Evolutionary conservation across 2,888 invertebrate genomes (phyloP).

Genomic region (Andrena praecox): DNA sequence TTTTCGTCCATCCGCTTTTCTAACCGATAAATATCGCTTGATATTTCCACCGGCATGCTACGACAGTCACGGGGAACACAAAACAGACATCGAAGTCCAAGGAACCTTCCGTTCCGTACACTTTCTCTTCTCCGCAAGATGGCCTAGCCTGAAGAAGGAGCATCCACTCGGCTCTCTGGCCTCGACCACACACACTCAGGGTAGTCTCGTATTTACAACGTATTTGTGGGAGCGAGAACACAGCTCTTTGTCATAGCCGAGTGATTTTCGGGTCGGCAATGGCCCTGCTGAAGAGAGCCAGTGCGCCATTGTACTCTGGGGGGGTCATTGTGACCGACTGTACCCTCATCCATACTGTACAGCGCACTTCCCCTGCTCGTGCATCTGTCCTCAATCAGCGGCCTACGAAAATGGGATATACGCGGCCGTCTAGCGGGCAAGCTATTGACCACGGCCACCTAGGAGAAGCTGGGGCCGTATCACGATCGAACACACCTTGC

Average conservation of each 20-base stretch:
- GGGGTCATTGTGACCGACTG: conserved; percentile 80
- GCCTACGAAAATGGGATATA: conserved; percentile 82
- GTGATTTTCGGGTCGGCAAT: conserved; percentile 78
- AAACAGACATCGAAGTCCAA: no score
- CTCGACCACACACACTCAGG: conserved; percentile 26
- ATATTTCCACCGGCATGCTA: background rate
- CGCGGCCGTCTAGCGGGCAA: conserved; percentile 71
- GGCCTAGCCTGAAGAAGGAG: background rate
- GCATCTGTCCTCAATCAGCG: conserved; percentile 85
- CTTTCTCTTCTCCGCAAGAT: no score
- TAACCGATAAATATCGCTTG: background rate
- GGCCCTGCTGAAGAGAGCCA: conserved; percentile 72
- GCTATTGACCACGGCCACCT: conserved; percentile 74
- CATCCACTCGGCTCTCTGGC: background rate
- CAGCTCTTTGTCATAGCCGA: conserved; percentile 80
- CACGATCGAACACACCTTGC: no score
- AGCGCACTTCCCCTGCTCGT: conserved; percentile 80
- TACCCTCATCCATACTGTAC: conserved; percentile 80
- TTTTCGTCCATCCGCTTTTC: conserved; percentile 31
- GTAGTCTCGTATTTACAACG: conserved; percentile 76
- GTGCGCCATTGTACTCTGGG: conserved; percentile 79
- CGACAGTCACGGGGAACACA: background rate
- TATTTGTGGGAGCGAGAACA: conserved; percentile 83
- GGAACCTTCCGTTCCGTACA: no score
- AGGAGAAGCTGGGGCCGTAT: background rate